A percentile compares a stretch with the other conserved stretches of the same genome.
Evolutionary conservation across 2,888 invertebrate genomes (phyloP).

Genomic region (Noctua comes): DNA sequence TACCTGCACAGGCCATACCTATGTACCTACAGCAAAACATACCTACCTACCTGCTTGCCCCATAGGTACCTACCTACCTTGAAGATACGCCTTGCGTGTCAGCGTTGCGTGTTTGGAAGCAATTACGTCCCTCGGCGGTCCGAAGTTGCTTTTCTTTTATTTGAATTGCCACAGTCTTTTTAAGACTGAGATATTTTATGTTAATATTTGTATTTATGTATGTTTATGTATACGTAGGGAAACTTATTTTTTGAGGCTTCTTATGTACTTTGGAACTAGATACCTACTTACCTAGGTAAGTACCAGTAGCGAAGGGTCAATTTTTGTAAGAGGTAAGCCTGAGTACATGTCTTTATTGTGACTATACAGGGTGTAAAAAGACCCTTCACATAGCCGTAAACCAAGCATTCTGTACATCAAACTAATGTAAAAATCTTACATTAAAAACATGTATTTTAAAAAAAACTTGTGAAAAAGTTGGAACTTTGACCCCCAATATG

Average conservation of each 20-base stretch:
- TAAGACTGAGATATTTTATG: constrained; percentile 63
- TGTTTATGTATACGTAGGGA: constrained; percentile 67
- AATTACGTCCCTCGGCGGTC: constrained; percentile 55
- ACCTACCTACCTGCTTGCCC: constrained; percentile 42
- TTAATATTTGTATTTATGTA: constrained; percentile 70
- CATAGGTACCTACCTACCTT: constrained; percentile 49
- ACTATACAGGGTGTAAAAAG: too few relatives aligned
- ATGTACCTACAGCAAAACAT: constrained; percentile 27
- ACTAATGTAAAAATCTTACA: too few relatives aligned
- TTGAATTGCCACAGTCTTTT: constrained; percentile 60
- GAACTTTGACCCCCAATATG: too few relatives aligned
- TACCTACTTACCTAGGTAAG: neutral
- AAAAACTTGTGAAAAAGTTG: too few relatives aligned
- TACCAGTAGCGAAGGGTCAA: too few relatives aligned
- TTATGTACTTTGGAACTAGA: constrained; percentile 34
- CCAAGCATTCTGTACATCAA: too few relatives aligned
- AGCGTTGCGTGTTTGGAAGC: constrained; percentile 53
- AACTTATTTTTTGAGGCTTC: constrained; percentile 23
- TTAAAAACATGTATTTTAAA: too few relatives aligned
- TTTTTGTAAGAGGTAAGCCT: too few relatives aligned
- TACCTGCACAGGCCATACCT: constrained; percentile 4
- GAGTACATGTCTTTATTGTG: too few relatives aligned
- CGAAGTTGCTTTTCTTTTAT: constrained; percentile 62
- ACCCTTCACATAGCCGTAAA: too few relatives aligned
- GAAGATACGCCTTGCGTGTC: constrained; percentile 61